Percentiles rank a stretch among this genome's conserved stretches.
These are phyloP conservation scores for Heliocidaris erythrogramma DNA, from an alignment of 35 echinoderm and acorn worm genomes.

Conservation along the genomic window DNA sequence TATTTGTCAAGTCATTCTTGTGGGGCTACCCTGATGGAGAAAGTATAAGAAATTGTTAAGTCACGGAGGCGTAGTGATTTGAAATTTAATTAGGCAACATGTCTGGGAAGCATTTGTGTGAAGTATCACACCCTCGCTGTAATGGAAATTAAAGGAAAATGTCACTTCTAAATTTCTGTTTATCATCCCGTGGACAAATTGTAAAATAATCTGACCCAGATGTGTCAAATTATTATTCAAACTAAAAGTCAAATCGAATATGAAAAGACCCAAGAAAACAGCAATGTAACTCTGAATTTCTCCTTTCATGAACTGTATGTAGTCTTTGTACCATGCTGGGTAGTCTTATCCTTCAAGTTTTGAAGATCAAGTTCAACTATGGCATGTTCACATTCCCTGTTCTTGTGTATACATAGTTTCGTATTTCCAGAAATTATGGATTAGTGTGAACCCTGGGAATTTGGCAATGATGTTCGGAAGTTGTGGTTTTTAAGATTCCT, in stretches of 20 bases:
- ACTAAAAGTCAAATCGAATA: neutral
- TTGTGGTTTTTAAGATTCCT: too few relatives aligned
- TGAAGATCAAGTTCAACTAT: too few relatives aligned
- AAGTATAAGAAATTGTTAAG: neutral
- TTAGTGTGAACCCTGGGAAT: too few relatives aligned
- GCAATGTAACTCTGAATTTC: too few relatives aligned
- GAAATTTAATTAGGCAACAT: neutral
- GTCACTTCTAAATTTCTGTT: neutral
- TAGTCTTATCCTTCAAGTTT: too few relatives aligned
- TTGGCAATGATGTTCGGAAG: too few relatives aligned
- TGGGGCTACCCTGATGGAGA: neutral
- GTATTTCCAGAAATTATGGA: too few relatives aligned
- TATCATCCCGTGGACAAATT: neutral
- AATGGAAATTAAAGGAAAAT: neutral
- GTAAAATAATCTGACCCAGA: neutral
- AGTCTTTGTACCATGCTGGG: too few relatives aligned
- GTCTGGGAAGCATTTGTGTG: neutral
- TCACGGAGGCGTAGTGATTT: neutral
- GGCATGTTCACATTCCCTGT: too few relatives aligned
- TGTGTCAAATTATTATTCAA: neutral
- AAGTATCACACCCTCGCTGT: neutral
- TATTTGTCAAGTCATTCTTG: neutral
- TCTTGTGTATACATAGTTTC: too few relatives aligned
- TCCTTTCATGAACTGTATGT: too few relatives aligned
- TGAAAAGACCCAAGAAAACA: neutral